A percentile compares a stretch with the other conserved stretches of the same genome.
Conservation (phyloP, 2,888 invertebrate species). For the Conistra vaccinii region DNA sequence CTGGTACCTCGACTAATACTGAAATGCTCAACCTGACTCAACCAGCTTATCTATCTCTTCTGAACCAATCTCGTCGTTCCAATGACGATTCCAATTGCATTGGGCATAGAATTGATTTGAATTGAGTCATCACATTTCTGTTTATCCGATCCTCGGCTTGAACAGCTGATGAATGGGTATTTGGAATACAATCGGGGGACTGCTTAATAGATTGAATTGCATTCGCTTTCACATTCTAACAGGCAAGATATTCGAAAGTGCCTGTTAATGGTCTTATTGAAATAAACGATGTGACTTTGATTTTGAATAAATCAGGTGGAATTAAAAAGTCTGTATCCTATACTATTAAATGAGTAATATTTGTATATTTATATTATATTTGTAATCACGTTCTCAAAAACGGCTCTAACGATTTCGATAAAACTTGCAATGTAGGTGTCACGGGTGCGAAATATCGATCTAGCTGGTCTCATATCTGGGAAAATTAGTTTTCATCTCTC, state of each 20-base stretch:
- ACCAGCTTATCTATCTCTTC: background rate
- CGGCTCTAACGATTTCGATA: no score
- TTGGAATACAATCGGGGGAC: background rate
- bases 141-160: background rate
- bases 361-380: no score
- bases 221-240: background rate
- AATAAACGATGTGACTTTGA: no score
- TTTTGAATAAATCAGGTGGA: background rate
- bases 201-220: background rate
- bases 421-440: no score
- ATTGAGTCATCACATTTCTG: background rate
- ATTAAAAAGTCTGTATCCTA: no score
- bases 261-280: background rate
- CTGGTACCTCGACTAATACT: background rate
- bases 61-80: background rate
- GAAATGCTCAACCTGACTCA: background rate
- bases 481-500: no score
- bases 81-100: background rate
- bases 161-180: background rate
- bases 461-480: no score
- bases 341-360: no score
- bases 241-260: background rate
- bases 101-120: background rate
- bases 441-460: no score
- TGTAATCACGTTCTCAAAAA: no score